Evolutionary conservation across 2,113 vertebrate species (phyloP), one percentile per base, ranked within the genome.

Genomic region (Psammodynastes pulverulentus): DNA sequence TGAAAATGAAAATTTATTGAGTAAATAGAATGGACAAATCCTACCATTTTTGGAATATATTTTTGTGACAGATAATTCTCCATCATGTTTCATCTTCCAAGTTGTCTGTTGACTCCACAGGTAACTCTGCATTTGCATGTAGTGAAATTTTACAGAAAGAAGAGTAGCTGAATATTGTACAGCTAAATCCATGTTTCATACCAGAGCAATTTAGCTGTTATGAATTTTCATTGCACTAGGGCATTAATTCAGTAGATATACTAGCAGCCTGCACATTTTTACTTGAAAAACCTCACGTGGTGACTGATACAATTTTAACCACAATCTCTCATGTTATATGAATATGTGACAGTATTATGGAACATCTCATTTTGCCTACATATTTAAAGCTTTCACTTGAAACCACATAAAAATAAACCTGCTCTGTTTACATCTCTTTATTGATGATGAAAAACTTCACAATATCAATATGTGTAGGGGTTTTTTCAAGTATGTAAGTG

Each of bases 151-250:
- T 48, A 10, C 23, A 67, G 23, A 39, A 67, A 51, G 45, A 62
- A 85, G 72, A 15, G 43, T 92, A 89, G 49, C 87, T 89, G 52
- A 67, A 92, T 89, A 49, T 54, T 89, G 23, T 84, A 62, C 29
- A 43, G 45, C 51, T 58, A 94, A 54, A 92, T 90, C 23, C 29
- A 92, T 26, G 24, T 67, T 95, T 90, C 34, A 91, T 92, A 93
- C 92, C 72, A 93, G 94, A 53, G 48, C 92, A 89, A 67, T 87
- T 95, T 96, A 96, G 95, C 95, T 93, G 94, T 51, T 89, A 88
- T 88, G 94, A 90, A 95, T 94, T 94, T 96, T 92, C 92, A 91
- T 84, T 94, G 89, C 87, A 92, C 94, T 43, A 95, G 94, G 94
- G 94, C 89, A 88, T 89, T 94, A 84, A 5, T 56, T 96, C 95